Evolutionary conservation across 2,113 vertebrate species (phyloP), one percentile per base, ranked within the genome.

Genomic region (Leucoraja erinaceus): DNA sequence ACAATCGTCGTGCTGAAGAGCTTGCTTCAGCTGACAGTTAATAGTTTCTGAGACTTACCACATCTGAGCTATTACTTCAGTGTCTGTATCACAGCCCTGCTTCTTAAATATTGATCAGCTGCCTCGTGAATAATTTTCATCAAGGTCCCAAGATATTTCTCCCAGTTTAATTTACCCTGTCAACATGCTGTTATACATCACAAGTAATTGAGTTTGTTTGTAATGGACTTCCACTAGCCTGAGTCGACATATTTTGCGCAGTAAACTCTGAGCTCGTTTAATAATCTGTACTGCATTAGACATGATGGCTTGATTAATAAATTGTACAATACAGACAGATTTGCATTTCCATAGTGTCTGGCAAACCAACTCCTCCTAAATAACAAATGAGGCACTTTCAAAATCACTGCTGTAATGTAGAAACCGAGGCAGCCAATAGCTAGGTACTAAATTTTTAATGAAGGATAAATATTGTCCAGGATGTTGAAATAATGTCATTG

Each of bases 71-170:
- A 56, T 11, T 25, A 83, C 22, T 83, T 83, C 33, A 47, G 38
- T 20, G 77, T 6, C 77, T 79, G 18, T 47, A 83, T 56, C 54
- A 81, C 47, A 83, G 47, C 20, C 14, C 9, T 56, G 54, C 47
- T 83, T 83, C 33, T 83, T 25, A 83, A 83, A 25, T 33, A 77
- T 77, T 77, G 28, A 33, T 77, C 78, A 54, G 78, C 78, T 83
- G 47, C 79, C 47, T 28, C 0, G 20, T 28, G 79, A 83, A 59
- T 83, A 56, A 83, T 83, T 18, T 83, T 11, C 25, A 54, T 56
- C 54, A 56, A 2, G 9, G 47, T 28, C 79, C 79, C 78, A 81
- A 47, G 38, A 47, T 22, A 22, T 54, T 22, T 47, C 38, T 18
- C 38, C 38, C 47, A 56, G 79, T 83, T 22, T 83, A 83, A 83